Conservation (phyloP, 2,797 vertebrate genomes). For the Linurgus olivaceus region DNA sequence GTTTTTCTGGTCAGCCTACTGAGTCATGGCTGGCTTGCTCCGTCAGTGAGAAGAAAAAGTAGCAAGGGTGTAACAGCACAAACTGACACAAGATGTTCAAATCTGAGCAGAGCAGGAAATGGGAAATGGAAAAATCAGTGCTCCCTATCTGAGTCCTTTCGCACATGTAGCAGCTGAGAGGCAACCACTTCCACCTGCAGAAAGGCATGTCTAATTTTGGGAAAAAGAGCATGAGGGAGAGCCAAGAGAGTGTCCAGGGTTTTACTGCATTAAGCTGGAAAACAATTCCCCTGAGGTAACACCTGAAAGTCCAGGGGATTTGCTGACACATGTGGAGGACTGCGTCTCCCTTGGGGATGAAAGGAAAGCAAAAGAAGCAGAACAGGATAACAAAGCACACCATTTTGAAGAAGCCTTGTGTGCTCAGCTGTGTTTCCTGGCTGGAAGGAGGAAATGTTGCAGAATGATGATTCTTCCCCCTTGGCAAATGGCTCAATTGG, state of each 20-base stretch:
- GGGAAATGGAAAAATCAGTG: not conserved
- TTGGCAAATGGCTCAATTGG: not conserved
- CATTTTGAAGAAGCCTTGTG: not conserved
- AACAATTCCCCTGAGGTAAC: not conserved
- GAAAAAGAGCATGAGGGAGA: not conserved
- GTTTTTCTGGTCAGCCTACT: not conserved
- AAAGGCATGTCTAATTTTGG: not conserved
- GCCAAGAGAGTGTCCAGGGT: not conserved
- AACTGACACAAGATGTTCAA: not conserved
- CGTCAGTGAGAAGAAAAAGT: not conserved
- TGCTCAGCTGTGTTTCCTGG: not conserved
- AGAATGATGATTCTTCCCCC: not conserved
- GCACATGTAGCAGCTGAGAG: not conserved
- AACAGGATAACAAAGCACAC: not conserved
- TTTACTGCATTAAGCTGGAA: not conserved
- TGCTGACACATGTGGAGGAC: not conserved
- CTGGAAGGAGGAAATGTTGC: not conserved
- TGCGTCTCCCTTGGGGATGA: not conserved
- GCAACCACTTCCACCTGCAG: not conserved
- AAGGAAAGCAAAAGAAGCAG: not conserved
- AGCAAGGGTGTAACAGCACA: not conserved
- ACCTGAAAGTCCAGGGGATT: not conserved
- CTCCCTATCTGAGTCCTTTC: not conserved
- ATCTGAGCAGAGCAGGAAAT: not conserved
- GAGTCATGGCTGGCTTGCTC: not conserved